Evolutionary conservation across 1,140 invertebrate species (phyloP).

Genomic region (Polypedilum pembai): DNA sequence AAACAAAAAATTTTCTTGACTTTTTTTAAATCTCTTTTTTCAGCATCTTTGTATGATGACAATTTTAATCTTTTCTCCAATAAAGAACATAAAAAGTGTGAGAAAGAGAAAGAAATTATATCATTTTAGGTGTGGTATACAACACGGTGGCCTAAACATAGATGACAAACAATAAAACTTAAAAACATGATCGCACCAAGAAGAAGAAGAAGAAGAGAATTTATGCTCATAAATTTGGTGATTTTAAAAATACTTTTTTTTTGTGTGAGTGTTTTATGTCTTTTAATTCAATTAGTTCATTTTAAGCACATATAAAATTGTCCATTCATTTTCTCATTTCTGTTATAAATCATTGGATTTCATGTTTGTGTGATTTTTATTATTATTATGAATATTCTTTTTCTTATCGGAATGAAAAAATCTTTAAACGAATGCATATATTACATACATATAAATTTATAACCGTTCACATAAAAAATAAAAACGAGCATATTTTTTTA

Average conservation of each 20-base stretch:
- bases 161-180: not conserved
- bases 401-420: not conserved
- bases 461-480: no score
- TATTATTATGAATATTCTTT: not conserved
- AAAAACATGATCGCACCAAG: no score
- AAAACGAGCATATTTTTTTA: not conserved
- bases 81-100: no score
- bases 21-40: no score
- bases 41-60: not conserved
- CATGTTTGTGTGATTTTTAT: not conserved
- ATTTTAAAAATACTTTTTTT: not conserved
- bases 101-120: not conserved
- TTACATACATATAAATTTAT: no score
- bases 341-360: constrained; percentile 19
- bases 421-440: not conserved
- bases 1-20: no score
- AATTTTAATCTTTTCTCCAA: not conserved
- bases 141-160: constrained; percentile 20
- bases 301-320: constrained; percentile 16
- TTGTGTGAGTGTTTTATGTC: not conserved
- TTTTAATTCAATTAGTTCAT: constrained; percentile 23
- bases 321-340: not conserved
- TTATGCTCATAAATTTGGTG: constrained; percentile 11
- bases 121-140: constrained; percentile 23
- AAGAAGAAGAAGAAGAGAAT: not conserved